phyloP scores from a whole-genome alignment of 2,888 invertebrate species.

The Tachina lurida region DNA sequence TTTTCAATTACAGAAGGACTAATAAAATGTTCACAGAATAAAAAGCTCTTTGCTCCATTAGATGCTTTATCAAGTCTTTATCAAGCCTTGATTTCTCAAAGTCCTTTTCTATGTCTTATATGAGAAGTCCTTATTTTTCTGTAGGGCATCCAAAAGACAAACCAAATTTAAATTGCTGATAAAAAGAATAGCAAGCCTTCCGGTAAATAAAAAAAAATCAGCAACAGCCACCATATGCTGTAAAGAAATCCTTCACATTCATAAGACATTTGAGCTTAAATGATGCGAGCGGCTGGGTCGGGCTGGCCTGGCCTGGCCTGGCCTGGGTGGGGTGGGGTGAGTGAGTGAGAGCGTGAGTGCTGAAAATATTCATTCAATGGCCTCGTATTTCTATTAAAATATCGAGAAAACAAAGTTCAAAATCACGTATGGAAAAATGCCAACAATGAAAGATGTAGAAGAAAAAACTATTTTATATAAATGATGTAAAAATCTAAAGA shows the following conservation, averaged over 20 bases:
- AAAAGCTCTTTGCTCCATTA: no score
- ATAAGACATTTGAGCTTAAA: conserved; percentile 58
- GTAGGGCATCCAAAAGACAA: conserved; percentile 23
- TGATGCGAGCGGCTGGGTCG: conserved; percentile 12
- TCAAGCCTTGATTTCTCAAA: no score
- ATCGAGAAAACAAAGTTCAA: conserved; percentile 48
- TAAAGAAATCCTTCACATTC: conserved; percentile 17
- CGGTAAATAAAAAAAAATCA: conserved; percentile 45
- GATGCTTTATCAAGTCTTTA: no score
- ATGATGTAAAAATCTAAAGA: conserved; percentile 63
- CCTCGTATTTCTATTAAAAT: conserved; percentile 43
- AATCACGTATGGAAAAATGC: conserved; percentile 69
- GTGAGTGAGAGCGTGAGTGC: conserved; percentile 13
- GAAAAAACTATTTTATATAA: conserved; percentile 56
- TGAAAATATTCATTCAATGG: conserved; percentile 46
- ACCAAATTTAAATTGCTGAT: neutral
- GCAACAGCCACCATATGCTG: neutral
- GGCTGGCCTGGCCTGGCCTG: no score
- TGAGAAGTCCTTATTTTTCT: neutral
- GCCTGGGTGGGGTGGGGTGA: neutral
- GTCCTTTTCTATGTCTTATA: neutral
- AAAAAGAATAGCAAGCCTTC: conserved; percentile 44
- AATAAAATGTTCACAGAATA: no score
- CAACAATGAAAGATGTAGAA: conserved; percentile 22
- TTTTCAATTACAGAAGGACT: no score